Percentiles rank a stretch among this genome's conserved stretches.
phyloP scores from a whole-genome alignment of 2,113 vertebrate genomes.

The Sphyrna mokarran region DNA sequence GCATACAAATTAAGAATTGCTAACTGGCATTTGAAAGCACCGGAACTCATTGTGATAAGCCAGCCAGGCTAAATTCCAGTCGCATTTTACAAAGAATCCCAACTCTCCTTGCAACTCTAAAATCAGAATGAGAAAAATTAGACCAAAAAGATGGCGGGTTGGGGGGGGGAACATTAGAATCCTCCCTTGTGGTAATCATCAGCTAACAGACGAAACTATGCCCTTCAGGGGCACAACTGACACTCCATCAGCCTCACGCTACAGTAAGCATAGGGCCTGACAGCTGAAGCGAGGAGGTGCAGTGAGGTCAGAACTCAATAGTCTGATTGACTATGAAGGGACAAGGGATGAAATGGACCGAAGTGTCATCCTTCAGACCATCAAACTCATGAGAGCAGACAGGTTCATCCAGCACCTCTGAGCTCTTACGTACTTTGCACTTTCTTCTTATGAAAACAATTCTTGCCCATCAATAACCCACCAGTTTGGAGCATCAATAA shows the following conservation, averaged over 20 bases:
- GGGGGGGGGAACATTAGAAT: not conserved
- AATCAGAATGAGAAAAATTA: not conserved
- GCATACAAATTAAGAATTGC: not conserved
- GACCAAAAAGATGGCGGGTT: not conserved
- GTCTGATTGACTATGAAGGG: slow-evolving; percentile 16
- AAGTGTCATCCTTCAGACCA: not conserved
- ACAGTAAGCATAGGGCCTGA: not conserved
- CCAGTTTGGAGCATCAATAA: not conserved
- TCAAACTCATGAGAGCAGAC: not conserved
- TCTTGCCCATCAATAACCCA: not conserved
- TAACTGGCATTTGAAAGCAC: not conserved
- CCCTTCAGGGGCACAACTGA: not conserved
- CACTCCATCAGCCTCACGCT: not conserved
- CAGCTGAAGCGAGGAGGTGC: not conserved
- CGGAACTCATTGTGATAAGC: not conserved
- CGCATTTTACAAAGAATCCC: not conserved
- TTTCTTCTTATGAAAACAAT: not conserved
- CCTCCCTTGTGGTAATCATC: not conserved
- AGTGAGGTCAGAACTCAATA: not conserved
- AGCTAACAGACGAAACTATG: not conserved
- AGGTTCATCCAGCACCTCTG: not conserved
- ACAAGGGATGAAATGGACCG: not conserved
- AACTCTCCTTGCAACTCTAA: not conserved
- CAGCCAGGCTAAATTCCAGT: too few relatives aligned
- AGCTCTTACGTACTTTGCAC: not conserved